These are phyloP conservation scores for Salarias fasciatus DNA, from an alignment of 2,797 vertebrate species.

Conservation along the genomic window DNA sequence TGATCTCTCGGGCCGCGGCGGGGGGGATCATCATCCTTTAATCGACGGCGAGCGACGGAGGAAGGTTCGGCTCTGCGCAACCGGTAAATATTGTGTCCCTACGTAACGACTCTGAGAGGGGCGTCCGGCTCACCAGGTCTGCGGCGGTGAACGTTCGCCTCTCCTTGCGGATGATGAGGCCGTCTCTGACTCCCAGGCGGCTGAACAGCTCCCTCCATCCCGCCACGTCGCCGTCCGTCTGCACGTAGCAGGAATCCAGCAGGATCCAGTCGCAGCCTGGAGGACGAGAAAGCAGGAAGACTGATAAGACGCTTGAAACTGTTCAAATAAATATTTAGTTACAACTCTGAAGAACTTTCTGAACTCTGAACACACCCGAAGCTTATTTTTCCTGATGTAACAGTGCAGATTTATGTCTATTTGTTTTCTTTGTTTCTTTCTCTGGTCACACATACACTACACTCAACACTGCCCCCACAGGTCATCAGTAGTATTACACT, in stretches of 20 bases:
- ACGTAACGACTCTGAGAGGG: neutral
- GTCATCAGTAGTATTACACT: too few species aligned
- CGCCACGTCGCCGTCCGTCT: conserved; percentile 71
- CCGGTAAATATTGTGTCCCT: conserved; percentile 57
- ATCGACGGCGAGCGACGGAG: conserved; percentile 40
- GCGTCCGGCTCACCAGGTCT: conserved; percentile 78
- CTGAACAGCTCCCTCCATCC: conserved; percentile 83
- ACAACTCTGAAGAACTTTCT: too few species aligned
- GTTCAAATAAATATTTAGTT: too few species aligned
- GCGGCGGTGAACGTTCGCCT: conserved; percentile 62
- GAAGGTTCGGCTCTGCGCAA: conserved; percentile 49
- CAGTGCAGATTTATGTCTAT: too few species aligned
- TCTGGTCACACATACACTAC: too few species aligned
- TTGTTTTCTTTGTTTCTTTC: too few species aligned
- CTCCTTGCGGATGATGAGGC: conserved; percentile 83
- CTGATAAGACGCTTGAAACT: too few species aligned
- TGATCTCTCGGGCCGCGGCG: conserved; percentile 33
- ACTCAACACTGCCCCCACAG: too few species aligned
- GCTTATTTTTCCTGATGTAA: too few species aligned
- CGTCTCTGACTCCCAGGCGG: conserved; percentile 80
- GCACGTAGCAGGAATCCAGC: conserved; percentile 79
- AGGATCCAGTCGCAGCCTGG: conserved; percentile 83
- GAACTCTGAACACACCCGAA: too few species aligned
- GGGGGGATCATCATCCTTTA: conserved; percentile 55
- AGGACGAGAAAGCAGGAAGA: neutral